Conservation (phyloP, 2,797 vertebrate genomes). For the Oryzias sinensis region DNA sequence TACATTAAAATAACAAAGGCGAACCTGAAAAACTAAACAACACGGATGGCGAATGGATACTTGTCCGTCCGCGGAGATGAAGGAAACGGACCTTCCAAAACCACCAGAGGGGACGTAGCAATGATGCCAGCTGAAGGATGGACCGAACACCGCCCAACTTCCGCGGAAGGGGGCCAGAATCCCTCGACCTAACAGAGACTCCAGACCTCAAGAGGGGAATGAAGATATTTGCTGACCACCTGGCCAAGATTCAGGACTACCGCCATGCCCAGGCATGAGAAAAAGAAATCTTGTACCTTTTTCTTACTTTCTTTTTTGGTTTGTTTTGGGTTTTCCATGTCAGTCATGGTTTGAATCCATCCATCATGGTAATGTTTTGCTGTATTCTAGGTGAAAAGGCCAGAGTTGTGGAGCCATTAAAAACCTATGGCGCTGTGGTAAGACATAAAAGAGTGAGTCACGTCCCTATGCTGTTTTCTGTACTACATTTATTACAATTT, state of each 20-base stretch:
- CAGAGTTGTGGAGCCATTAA: slow-evolving; percentile 95
- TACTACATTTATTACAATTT: no score
- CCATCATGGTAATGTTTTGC: neutral
- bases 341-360: neutral
- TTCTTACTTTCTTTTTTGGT: neutral
- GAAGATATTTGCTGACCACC: slow-evolving; percentile 91
- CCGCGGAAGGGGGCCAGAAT: no score
- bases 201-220: slow-evolving; percentile 89
- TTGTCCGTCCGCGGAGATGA: no score
- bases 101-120: no score
- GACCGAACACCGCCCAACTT: no score
- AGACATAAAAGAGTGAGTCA: slow-evolving; percentile 90
- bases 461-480: neutral
- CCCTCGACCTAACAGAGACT: slow-evolving; percentile 94
- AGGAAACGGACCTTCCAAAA: no score
- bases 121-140: no score
- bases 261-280: slow-evolving; percentile 89
- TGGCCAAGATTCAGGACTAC: slow-evolving; percentile 96
- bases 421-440: slow-evolving; percentile 90
- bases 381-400: slow-evolving; percentile 85
- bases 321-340: neutral
- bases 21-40: no score
- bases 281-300: neutral
- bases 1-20: no score
- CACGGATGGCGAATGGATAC: no score